These are phyloP conservation scores for Cephus sareptanus DNA, from an alignment of 2,888 invertebrate genomes.

Conservation along the genomic window DNA sequence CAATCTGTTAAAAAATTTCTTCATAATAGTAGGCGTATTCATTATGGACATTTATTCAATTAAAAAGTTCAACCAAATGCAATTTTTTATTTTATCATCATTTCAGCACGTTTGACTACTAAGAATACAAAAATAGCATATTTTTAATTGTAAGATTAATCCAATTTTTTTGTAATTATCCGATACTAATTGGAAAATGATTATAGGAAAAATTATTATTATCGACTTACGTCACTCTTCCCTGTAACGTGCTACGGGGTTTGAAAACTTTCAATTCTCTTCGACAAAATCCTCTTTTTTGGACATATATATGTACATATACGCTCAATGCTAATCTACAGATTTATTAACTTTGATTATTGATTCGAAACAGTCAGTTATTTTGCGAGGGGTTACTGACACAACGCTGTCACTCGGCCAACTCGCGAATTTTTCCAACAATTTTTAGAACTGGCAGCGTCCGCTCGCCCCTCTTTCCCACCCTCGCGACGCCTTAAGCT, in stretches of 20 bases:
- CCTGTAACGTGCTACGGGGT: neutral
- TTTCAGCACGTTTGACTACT: neutral
- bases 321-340: neutral
- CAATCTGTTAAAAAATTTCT: neutral
- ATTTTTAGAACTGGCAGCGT: conserved; percentile 23
- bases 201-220: neutral
- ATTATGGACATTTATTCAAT: neutral
- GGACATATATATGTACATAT: neutral
- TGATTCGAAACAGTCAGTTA: neutral
- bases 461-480: neutral
- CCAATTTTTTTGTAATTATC: neutral
- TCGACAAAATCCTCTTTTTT: neutral
- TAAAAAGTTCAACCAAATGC: no score
- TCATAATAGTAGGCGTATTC: neutral
- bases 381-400: conserved; percentile 17
- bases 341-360: neutral
- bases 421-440: conserved; percentile 22
- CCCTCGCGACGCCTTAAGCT: neutral
- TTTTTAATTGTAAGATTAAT: neutral
- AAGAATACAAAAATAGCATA: neutral
- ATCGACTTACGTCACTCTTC: neutral
- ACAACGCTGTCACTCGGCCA: conserved; percentile 19
- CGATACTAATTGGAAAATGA: neutral
- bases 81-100: neutral
- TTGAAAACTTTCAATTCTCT: neutral